phyloP scores from a whole-genome alignment of 2,797 vertebrate species.

The Taeniopygia guttata region DNA sequence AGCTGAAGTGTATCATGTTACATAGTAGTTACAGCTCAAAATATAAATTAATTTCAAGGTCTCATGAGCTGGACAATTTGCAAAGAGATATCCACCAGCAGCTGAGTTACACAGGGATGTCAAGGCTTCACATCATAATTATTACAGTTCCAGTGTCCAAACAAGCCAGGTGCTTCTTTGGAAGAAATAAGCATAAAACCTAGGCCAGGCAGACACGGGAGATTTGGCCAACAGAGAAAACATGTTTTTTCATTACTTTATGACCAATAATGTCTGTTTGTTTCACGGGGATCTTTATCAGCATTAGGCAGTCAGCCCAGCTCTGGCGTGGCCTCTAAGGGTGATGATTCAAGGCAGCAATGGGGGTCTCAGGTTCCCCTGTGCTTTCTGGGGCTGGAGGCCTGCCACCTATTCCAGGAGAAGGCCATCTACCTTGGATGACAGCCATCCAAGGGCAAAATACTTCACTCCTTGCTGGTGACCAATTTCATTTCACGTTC shows the following conservation, averaged over 20 bases:
- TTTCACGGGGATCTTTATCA: accelerated
- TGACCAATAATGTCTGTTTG: neutral
- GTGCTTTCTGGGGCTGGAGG: neutral
- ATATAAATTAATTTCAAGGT: conserved; percentile 31
- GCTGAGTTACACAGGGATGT: neutral
- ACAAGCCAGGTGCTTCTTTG: neutral
- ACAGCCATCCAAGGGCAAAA: neutral
- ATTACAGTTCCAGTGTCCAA: neutral
- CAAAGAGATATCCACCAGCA: neutral
- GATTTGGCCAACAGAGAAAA: neutral
- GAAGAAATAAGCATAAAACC: neutral
- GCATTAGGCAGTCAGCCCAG: neutral
- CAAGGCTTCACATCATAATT: neutral
- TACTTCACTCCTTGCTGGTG: neutral
- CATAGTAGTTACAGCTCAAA: neutral
- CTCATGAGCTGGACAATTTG: conserved; percentile 4
- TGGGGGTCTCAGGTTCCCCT: neutral
- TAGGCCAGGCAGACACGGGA: neutral
- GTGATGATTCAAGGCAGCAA: neutral
- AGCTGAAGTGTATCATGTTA: conserved; percentile 1
- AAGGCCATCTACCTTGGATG: neutral
- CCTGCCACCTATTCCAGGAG: neutral
- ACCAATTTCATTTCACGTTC: neutral
- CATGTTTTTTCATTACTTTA: neutral
- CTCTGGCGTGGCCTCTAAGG: neutral